Conservation (phyloP, 1,140 invertebrate genomes). For the Drosophila fuyamai region DNA sequence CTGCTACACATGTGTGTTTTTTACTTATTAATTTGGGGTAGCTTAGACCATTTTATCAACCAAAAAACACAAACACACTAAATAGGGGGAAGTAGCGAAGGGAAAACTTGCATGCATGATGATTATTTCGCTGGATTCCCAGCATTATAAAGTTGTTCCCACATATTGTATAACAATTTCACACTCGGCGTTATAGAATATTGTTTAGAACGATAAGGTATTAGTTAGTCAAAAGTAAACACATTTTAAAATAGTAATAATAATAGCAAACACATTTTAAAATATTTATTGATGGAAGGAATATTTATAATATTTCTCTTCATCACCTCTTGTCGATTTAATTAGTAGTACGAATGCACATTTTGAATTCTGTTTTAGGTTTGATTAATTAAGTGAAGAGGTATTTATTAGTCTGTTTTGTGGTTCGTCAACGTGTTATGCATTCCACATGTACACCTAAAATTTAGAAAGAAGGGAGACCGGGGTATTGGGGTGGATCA, state of each 20-base stretch:
- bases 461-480: not conserved
- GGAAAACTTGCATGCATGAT: not conserved
- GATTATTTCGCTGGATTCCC: constrained; percentile 9
- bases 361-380: constrained; percentile 10
- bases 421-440: not conserved
- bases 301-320: not conserved
- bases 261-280: too few relatives aligned
- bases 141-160: not conserved
- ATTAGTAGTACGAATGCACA: not conserved
- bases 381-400: constrained; percentile 9
- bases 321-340: not conserved
- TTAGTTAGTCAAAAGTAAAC: too few relatives aligned
- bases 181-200: not conserved
- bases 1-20: constrained; percentile 5
- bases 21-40: constrained; percentile 14
- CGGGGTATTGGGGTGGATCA: constrained; percentile 13
- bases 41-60: constrained; percentile 1
- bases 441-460: constrained; percentile 33
- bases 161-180: not conserved
- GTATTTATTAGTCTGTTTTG: constrained; percentile 23
- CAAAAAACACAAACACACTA: not conserved
- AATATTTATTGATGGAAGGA: too few relatives aligned
- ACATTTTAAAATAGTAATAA: too few relatives aligned
- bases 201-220: not conserved
- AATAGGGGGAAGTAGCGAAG: not conserved